phyloP scores from a whole-genome alignment of 2,888 invertebrate genomes.

The Entomobrya proxima region DNA sequence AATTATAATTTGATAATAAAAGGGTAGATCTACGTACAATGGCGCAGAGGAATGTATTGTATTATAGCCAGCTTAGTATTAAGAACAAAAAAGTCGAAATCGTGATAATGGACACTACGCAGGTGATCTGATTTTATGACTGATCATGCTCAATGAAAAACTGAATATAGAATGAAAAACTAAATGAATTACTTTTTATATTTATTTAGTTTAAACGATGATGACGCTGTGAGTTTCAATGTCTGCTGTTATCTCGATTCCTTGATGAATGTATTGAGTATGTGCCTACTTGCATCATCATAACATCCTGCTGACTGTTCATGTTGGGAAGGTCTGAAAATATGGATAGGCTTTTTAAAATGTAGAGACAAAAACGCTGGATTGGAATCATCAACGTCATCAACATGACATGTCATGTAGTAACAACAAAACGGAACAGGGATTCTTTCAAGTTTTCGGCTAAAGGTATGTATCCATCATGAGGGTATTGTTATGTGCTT shows the following conservation, averaged over 20 bases:
- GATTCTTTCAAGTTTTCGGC: neutral
- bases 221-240: neutral
- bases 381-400: constrained; percentile 3
- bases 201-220: neutral
- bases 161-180: neutral
- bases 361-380: neutral
- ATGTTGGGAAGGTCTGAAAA: too few species aligned
- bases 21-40: too few species aligned
- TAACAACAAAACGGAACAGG: constrained; percentile 1
- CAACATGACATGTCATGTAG: constrained; percentile 19
- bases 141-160: constrained; percentile 24
- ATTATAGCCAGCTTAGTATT: neutral
- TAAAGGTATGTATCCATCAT: neutral
- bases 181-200: constrained; percentile 17
- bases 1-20: neutral
- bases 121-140: constrained; percentile 43
- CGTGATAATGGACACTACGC: constrained; percentile 27
- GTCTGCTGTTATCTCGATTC: too few species aligned
- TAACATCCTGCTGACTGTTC: too few species aligned
- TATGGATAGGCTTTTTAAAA: neutral
- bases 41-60: too few species aligned
- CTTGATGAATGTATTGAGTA: too few species aligned
- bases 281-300: too few species aligned
- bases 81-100: constrained; percentile 28
- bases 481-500: neutral